Base-by-base conservation (phyloP, 2,113 vertebrate species). In the Haliaeetus leucogaster region DNA sequence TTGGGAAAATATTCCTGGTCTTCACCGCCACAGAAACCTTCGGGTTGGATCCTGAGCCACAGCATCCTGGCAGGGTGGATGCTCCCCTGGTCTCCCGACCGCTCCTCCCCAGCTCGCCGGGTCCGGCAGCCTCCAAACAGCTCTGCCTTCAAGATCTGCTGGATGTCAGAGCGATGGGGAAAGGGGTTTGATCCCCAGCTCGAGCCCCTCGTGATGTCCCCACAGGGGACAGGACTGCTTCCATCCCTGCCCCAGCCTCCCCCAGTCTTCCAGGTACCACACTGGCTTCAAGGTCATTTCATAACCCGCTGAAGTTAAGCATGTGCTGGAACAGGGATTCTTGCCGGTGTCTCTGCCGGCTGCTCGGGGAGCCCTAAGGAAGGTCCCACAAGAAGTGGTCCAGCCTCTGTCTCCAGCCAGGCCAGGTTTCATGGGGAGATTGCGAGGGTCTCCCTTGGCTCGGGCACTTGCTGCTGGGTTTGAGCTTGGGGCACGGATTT, bases 101-200 rank as follows among this genome's bases (percentile, higher is more conserved):
- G 0, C 36, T 80, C 27, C 27, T 22, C 11, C 50, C 40, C 2
- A 0, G 10, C 9, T 56, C 19, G 63, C 45, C 0, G 0, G 15
- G 4, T 68, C 47, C 25, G 0, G 58, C n/a, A 47, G 38, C 17
- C 65, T 14, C 19, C 4, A 2, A 47, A 1, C 5, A 12, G 13
- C 52, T 52, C 42, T 47, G 38, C 38, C 30, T 30, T 29, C 40
- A 13, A 36, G n/a, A 55, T 45, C 45, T 7, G 2, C 18, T 12
- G 53, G 19, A 4, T 62, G 13, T 43, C 38, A 2, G 25, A 8
- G 26, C 0, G 1, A 18, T 13, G 56, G 38, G 42, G 43, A 45
- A 45, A 6, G 1, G 9, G 22, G 7, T 21, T 11, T 59, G 30
- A 8, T 9, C 7, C 9, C 36, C 40, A 12, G 10, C 22, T 71